A percentile compares a stretch with the other conserved stretches of the same genome.
Conservation (phyloP, 2,113 vertebrate species). For the Melospiza georgiana region DNA sequence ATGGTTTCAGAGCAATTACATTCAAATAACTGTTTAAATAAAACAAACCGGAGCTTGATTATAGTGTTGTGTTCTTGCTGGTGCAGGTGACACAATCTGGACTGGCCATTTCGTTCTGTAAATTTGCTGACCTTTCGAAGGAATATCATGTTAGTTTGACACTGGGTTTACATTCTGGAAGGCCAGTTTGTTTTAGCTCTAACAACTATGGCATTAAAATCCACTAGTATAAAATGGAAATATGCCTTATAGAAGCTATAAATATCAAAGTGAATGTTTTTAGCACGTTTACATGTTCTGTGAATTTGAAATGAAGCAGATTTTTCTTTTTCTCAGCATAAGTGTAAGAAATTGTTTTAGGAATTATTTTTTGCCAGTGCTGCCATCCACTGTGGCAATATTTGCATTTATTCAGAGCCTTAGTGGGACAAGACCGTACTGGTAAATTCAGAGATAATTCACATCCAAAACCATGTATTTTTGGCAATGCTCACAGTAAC, state of each 20-base stretch:
- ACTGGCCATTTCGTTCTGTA: neutral
- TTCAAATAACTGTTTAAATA: slow-evolving; percentile 50
- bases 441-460: neutral
- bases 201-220: neutral
- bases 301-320: slow-evolving; percentile 20
- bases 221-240: slow-evolving; percentile 15
- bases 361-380: neutral
- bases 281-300: neutral
- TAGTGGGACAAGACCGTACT: neutral
- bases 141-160: neutral
- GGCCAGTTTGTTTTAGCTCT: slow-evolving; percentile 27
- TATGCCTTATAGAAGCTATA: neutral
- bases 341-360: slow-evolving; percentile 13
- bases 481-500: slow-evolving; percentile 14
- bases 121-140: slow-evolving; percentile 16
- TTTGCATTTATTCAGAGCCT: slow-evolving; percentile 24
- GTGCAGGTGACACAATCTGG: slow-evolving; percentile 2
- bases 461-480: neutral
- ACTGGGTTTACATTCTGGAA: slow-evolving; percentile 20
- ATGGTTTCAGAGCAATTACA: slow-evolving; percentile 51
- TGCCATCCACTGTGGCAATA: slow-evolving; percentile 4
- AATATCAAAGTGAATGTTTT: slow-evolving; percentile 11
- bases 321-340: neutral
- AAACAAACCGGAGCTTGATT: slow-evolving; percentile 9
- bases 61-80: neutral